Base-by-base conservation (phyloP, 2,797 vertebrate species). In the Antrozous pallidus region DNA sequence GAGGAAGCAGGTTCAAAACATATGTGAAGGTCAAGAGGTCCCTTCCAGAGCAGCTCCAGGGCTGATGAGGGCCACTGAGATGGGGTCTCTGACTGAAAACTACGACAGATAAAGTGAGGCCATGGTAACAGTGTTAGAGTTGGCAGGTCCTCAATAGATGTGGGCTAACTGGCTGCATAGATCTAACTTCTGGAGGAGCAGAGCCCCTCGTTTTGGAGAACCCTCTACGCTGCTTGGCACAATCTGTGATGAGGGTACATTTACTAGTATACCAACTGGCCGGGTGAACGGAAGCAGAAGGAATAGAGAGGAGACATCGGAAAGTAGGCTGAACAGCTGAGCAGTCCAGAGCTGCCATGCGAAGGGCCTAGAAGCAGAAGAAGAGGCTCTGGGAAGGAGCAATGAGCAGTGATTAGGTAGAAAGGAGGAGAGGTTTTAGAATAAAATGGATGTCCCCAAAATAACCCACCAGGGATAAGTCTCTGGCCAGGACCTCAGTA, bases 41-140 rank as follows among this genome's bases (percentile, higher is more conserved):
- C 13, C 40, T 54, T 20, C n/a, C 69, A 33, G 56, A 36, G 47
- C 26, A 16, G 16, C 13, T 3, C 8, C 26, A 4, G 58, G 45
- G 12, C 33, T 9, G 13, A 28, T 3, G 4, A 77, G 28, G 56
- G 45, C 70, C 31, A 0, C 47, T 83, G 26, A 5, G n/a, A 1
- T 13, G 42, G 13, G 36, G 3, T 20, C 63, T 67, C 24, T 11
- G 73, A 6, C 26, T 51, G 63, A 75, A 2, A 78, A 4, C 7
- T 22, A 22, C 28, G 71, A 26, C 28, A 13, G 5, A 20, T 16
- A 49, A 17, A 70, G 20, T 22, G 40, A 42, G 33, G 12, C 24
- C 0, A 0, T 22, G 45, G 85, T 77, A 26, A 31, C 5, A 14
- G 9, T 12, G 4, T 61, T 3, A 5, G 22, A 2, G 18, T 26